Percentiles rank a stretch among this genome's conserved stretches.
phyloP scores from a whole-genome alignment of 1,140 invertebrate species.

The Penaeus vannamei region DNA sequence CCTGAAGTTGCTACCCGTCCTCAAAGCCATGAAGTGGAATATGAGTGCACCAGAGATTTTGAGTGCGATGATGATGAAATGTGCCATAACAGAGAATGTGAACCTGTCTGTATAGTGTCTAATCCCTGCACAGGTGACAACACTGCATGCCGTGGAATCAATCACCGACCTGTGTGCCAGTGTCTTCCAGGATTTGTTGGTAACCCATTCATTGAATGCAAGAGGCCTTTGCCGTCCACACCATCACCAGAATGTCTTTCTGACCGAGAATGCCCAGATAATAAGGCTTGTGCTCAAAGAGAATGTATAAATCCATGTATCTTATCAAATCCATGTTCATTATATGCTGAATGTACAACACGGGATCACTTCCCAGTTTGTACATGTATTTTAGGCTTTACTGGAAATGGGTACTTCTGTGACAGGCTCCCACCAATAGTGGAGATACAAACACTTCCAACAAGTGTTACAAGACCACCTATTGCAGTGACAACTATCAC shows the following conservation, averaged over 20 bases:
- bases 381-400: constrained; percentile 70
- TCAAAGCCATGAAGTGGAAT: constrained; percentile 39
- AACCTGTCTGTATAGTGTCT: constrained; percentile 41
- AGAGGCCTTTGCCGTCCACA: constrained; percentile 74
- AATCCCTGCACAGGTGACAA: constrained; percentile 39
- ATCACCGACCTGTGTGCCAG: constrained; percentile 78
- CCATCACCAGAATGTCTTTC: constrained; percentile 81
- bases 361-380: constrained; percentile 70
- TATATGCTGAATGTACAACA: constrained; percentile 69
- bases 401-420: constrained; percentile 69
- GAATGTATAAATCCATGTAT: constrained; percentile 81
- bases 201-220: constrained; percentile 85
- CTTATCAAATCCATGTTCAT: constrained; percentile 67
- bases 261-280: constrained; percentile 82
- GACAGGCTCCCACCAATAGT: constrained; percentile 69
- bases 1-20: constrained; percentile 40
- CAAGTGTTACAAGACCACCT: neutral
- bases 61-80: constrained; percentile 54
- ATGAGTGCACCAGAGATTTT: constrained; percentile 47
- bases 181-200: constrained; percentile 88
- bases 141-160: constrained; percentile 31
- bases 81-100: constrained; percentile 43
- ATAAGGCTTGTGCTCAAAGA: constrained; percentile 77
- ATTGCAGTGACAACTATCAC: constrained; percentile 23
- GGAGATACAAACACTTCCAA: constrained; percentile 80